Evolutionary conservation across 2,888 invertebrate genomes (phyloP), one percentile per base, ranked within the genome.

Genomic region (Anodontia alba): DNA sequence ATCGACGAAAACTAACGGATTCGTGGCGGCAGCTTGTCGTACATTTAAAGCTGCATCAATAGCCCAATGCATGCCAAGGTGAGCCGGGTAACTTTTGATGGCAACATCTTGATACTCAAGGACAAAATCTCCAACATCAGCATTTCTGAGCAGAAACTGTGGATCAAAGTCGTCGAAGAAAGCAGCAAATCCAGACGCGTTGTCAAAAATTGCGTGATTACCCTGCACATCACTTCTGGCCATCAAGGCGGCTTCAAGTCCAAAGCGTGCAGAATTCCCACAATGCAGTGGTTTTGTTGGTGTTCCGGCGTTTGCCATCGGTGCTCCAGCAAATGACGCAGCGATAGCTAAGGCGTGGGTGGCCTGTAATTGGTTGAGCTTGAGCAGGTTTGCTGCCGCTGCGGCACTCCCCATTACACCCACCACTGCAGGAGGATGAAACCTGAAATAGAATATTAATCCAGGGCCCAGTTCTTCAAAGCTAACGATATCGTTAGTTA

Each of bases 21-120:
- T 12, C 54, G 23, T 54, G 23, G 17, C n/a, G 26, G 54, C 54
- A 23, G 26, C 26, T 26, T 54, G 12, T 23, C 23, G 26, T 1
- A 36, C 42, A 23, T 82, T 80, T 72, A 88, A 33, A 10, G 90
- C 83, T 15, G 91, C 90, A 57, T 91, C 91, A 8, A 90, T 90
- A 15, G 90, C 89, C 91, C 90, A 90, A 70, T 91, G 90, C 90
- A 90, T 90, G n/a, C 89, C 91, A n/a, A 90, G 88, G 78, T 94
- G 94, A 87, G 90, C 89, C 0, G 91, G 91, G 78, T 84, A 90
- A 10, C 86, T 66, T 67, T 88, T 87, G 20, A 88, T 81, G 10
- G 86, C 84, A 10, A 87, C 77, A 43, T 89, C 90, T 76, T 89
- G 89, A 62, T 89, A 84, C 7, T 89, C 86, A 51, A 90, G 74